Base-by-base conservation (phyloP, 2,113 vertebrate species). In the Pterocles orientalis region DNA sequence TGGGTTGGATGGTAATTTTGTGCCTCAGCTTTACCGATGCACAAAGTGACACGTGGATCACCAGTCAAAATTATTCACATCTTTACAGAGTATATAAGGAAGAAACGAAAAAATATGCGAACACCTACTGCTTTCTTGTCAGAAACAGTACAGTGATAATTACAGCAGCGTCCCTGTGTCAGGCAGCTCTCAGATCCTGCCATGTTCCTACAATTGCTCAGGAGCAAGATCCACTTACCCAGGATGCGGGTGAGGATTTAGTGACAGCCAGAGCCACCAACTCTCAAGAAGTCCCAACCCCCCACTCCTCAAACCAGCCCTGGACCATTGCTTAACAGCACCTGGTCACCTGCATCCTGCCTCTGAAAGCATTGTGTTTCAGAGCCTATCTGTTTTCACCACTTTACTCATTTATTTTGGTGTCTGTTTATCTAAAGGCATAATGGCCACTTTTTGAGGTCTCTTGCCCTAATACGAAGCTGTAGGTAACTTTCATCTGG, bases 201-300 rank as follows among this genome's bases (percentile, higher is more conserved):
- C 0, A 0, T 3, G 0, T 23, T 61, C 29, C 20, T 57, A 9
- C 18, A 47, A 9, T 24, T 83, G 45, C 14, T 39, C 3, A 8
- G 39, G 17, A 56, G 6, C 19, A 66, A 10, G 28, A 70, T 36
- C 29, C 2, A 1, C 18, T 66, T 23, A 33, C 4, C 25, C 4
- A 39, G 18, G 14, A 65, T 23, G 10, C n/a, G n/a, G 6, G 36
- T 26, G 4, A 64, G 33, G 23, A 9, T 70, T 82, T 69, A 39
- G 50, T 3, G 3, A 64, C 18, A 78, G 58, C 7, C 51, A 62
- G 51, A 71, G 51, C 25, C 10, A 7, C 18, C 0, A 10, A 14
- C 36, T 53, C 20, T 29, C 33, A 6, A 8, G 39, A 7, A 43
- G 15, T 31, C 19, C 29, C 29, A 57, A 5, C 36, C 53, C 36